Evolutionary conservation across 1,140 invertebrate species (phyloP), one percentile per base, ranked within the genome.

Genomic region (Drosophila malerkotliana): DNA sequence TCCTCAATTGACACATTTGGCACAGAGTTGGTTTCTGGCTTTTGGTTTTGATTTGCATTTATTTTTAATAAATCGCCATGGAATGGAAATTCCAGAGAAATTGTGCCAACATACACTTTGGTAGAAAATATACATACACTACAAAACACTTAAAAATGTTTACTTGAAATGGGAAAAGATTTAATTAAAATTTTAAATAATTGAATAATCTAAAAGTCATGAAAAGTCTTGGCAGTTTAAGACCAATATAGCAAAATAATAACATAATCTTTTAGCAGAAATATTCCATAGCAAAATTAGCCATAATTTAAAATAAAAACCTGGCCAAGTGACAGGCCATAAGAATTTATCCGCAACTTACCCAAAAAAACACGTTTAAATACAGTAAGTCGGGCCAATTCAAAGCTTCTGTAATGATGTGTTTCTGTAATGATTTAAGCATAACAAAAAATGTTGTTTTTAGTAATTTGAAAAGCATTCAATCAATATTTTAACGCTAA

Each of bases 1-100:
- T 41, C 30, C 21, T 7, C 63, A 67, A 81, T 74, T 81, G 79
- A 82, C 80, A 79, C 79, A 82, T 72, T 83, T 82, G 79, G 79
- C 79, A 79, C 68, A 71, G 47, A 32, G 34, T 57, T 15, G 39
- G 3, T 48, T 51, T 56, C 45, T 57, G 44, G 45, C 53, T 52
- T 47, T 49, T 55, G 24, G 56, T 52, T 47, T 49, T 48, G 24
- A 68, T 69, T 69, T 69, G 62, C 66, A 69, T 69, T 56, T 69
- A 67, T 41, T 69, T 69, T 69, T 69, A 67, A 64, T 67, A 67
- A 67, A 64, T 53, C 21, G 47, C 4, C 30, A 1, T 15, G 34
- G 24, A 67, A 32, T 26, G 8, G 59, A 10, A 24, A 47, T 26
- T 24, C 34, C 53, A 41, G n/a, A 18, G 34, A 44, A 26, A 7